These are phyloP conservation scores for Lasioglossum baleicum DNA, from an alignment of 1,140 invertebrate genomes.

Conservation along the genomic window DNA sequence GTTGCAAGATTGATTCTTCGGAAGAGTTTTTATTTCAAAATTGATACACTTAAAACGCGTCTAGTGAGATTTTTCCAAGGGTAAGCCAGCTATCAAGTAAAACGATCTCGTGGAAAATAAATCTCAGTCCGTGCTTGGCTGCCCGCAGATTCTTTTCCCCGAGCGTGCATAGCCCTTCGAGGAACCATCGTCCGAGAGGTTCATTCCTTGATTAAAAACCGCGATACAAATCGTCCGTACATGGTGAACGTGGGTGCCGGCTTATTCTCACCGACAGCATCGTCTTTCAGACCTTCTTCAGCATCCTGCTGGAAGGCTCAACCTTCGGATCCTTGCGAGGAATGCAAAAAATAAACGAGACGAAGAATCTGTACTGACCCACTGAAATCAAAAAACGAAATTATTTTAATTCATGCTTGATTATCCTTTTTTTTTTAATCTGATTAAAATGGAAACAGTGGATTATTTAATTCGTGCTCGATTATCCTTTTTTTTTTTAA, in stretches of 20 bases:
- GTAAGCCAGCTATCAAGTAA: constrained; percentile 3
- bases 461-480: too few species aligned
- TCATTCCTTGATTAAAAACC: constrained; percentile 40
- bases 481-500: too few species aligned
- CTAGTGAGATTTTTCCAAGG: constrained; percentile 4
- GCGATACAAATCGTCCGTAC: constrained; percentile 43
- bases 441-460: too few species aligned
- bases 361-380: too few species aligned
- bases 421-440: too few species aligned
- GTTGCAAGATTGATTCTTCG: too few species aligned
- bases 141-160: constrained; percentile 27
- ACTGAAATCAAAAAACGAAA: too few species aligned
- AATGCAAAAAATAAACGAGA: not conserved
- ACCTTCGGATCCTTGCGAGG: not conserved
- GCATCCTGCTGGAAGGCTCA: not conserved
- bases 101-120: constrained; percentile 32
- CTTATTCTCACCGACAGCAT: constrained; percentile 37
- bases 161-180: not conserved
- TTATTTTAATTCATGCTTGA: too few species aligned
- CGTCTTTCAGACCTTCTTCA: constrained; percentile 11
- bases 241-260: constrained; percentile 32
- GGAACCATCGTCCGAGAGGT: not conserved
- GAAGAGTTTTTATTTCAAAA: not conserved
- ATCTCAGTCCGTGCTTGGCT: constrained; percentile 13
- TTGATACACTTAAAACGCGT: not conserved